These are phyloP conservation scores for Apotomis capreana DNA, from an alignment of 2,888 invertebrate genomes.

Conservation along the genomic window DNA sequence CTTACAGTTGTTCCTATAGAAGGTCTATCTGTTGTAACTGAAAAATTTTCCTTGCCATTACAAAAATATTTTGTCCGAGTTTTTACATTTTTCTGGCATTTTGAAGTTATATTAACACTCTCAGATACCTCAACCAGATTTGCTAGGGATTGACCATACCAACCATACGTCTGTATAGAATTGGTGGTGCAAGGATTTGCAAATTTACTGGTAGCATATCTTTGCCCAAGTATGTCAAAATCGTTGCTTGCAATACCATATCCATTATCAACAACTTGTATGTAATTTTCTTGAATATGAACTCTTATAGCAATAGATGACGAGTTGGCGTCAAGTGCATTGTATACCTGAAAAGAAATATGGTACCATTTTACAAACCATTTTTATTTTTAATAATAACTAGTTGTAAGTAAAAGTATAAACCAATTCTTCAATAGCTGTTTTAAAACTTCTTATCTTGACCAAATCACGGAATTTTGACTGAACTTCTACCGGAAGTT, in stretches of 20 bases:
- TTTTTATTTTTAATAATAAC: too few relatives aligned
- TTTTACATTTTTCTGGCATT: slow-evolving; percentile 64
- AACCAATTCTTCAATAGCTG: slow-evolving; percentile 87
- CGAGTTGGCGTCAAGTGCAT: slow-evolving; percentile 88
- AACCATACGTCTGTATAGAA: slow-evolving; percentile 84
- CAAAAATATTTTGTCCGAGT: slow-evolving; percentile 84
- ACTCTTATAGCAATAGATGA: slow-evolving; percentile 88
- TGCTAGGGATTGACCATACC: slow-evolving; percentile 86
- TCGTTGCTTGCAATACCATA: slow-evolving; percentile 84
- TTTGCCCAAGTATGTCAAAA: slow-evolving; percentile 83
- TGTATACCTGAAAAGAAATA: slow-evolving; percentile 81
- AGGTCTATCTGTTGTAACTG: slow-evolving; percentile 73
- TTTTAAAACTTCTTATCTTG: slow-evolving; percentile 80
- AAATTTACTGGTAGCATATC: slow-evolving; percentile 87
- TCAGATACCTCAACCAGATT: slow-evolving; percentile 84
- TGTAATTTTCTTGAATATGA: slow-evolving; percentile 81
- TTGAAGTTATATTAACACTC: slow-evolving; percentile 84
- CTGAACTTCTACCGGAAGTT: slow-evolving; percentile 72
- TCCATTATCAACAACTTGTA: slow-evolving; percentile 92
- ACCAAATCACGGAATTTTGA: slow-evolving; percentile 82
- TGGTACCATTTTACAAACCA: neutral
- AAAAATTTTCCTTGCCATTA: slow-evolving; percentile 73
- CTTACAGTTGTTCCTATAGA: slow-evolving; percentile 87
- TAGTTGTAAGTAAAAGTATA: slow-evolving; percentile 37
- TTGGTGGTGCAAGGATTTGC: slow-evolving; percentile 78